These are phyloP conservation scores for Characodon lateralis DNA, from an alignment of 2,797 vertebrate species.

Conservation along the genomic window DNA sequence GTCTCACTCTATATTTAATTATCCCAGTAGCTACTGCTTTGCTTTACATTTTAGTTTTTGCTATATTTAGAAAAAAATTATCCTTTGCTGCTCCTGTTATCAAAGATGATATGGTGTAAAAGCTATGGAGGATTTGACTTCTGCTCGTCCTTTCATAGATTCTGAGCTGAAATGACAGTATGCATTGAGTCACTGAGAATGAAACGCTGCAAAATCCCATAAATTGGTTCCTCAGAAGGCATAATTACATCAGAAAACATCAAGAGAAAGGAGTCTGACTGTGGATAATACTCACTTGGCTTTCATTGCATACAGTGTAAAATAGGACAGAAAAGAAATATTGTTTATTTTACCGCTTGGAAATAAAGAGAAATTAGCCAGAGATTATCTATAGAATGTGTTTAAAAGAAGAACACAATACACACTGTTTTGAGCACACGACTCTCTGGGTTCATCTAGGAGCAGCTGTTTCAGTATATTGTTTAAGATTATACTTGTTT, in stretches of 20 bases:
- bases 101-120: slow-evolving; percentile 19
- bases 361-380: neutral
- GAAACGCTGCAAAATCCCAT: neutral
- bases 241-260: slow-evolving; percentile 1
- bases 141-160: slow-evolving; percentile 17
- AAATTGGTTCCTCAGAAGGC: neutral
- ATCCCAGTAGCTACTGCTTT: slow-evolving; percentile 29
- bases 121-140: slow-evolving; percentile 9
- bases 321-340: neutral
- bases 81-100: slow-evolving; percentile 13
- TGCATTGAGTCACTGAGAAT: slow-evolving; percentile 1
- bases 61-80: slow-evolving; percentile 24
- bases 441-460: neutral
- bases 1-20: slow-evolving; percentile 16
- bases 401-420: neutral
- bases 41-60: slow-evolving; percentile 28
- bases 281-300: neutral
- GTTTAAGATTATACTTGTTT: neutral
- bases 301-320: neutral
- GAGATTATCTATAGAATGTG: neutral
- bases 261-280: neutral
- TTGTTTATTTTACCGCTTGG: neutral
- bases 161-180: neutral
- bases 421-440: neutral
- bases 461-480: neutral